These are phyloP conservation scores for Aphaenogaster floridana DNA, from an alignment of 1,140 invertebrate species.

Conservation along the genomic window DNA sequence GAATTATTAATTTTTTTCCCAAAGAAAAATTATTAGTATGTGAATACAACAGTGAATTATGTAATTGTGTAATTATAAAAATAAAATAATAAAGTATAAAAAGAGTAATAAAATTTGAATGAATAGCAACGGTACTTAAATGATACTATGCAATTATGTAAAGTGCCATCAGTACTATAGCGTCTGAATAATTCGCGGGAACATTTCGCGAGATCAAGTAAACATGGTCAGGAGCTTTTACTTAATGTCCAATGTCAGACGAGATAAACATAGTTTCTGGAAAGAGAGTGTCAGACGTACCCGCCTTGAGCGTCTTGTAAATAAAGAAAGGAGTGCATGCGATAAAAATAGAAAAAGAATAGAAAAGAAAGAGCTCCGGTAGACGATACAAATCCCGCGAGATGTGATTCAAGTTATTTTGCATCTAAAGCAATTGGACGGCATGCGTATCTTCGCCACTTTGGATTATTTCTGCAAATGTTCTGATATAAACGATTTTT, in stretches of 20 bases:
- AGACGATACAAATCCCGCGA: constrained; percentile 18
- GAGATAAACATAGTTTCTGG: constrained; percentile 1
- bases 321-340: neutral
- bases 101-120: neutral
- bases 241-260: constrained; percentile 19
- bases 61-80: neutral
- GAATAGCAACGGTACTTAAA: neutral
- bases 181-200: constrained; percentile 25
- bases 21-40: neutral
- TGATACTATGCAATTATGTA: constrained; percentile 11
- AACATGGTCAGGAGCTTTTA: constrained; percentile 22
- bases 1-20: neutral
- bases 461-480: neutral
- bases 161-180: constrained; percentile 14
- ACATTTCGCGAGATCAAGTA: constrained; percentile 21
- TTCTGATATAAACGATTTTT: neutral
- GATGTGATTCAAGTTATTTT: neutral
- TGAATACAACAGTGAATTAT: neutral
- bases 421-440: neutral
- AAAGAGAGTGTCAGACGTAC: neutral
- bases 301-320: neutral
- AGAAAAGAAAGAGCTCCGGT: neutral
- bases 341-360: neutral
- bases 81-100: neutral
- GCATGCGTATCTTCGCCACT: neutral